phyloP scores from a whole-genome alignment of 2,888 invertebrate genomes.

The Eulithis testata region DNA sequence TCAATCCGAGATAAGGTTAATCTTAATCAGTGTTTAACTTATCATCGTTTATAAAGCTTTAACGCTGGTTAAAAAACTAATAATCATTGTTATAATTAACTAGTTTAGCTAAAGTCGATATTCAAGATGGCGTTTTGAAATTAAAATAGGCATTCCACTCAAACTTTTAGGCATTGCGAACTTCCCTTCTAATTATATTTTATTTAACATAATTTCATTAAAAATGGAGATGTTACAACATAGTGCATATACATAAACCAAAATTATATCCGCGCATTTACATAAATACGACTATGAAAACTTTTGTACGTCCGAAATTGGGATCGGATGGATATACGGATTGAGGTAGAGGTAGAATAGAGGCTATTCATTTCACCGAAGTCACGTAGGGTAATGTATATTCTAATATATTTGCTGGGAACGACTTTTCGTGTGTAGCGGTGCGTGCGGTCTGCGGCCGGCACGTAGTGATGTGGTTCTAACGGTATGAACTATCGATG shows the following conservation, averaged over 20 bases:
- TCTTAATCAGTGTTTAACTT: too few species aligned
- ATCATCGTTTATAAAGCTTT: too few species aligned
- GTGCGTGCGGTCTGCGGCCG: constrained; percentile 81
- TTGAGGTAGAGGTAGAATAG: constrained; percentile 47
- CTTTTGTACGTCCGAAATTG: constrained; percentile 32
- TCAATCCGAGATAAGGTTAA: too few species aligned
- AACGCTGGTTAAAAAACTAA: too few species aligned
- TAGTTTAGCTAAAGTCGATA: too few species aligned
- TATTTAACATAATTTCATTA: too few species aligned
- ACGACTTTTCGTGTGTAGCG: constrained; percentile 83
- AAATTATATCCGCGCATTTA: constrained; percentile 30
- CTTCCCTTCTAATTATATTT: too few species aligned
- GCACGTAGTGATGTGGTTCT: constrained; percentile 51
- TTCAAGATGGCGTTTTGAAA: too few species aligned
- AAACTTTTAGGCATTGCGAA: too few species aligned
- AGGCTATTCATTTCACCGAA: constrained; percentile 75
- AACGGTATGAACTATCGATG: constrained; percentile 37
- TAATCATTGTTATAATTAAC: too few species aligned
- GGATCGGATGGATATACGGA: constrained; percentile 45
- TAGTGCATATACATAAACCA: background rate
- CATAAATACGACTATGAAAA: constrained; percentile 39
- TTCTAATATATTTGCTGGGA: constrained; percentile 84
- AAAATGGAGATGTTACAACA: too few species aligned
- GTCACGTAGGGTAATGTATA: constrained; percentile 84
- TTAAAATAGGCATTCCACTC: too few species aligned